Evolutionary conservation across 2,797 vertebrate genomes (phyloP), one percentile per base, ranked within the genome.

Genomic region (Halcyon smyrnensis): DNA sequence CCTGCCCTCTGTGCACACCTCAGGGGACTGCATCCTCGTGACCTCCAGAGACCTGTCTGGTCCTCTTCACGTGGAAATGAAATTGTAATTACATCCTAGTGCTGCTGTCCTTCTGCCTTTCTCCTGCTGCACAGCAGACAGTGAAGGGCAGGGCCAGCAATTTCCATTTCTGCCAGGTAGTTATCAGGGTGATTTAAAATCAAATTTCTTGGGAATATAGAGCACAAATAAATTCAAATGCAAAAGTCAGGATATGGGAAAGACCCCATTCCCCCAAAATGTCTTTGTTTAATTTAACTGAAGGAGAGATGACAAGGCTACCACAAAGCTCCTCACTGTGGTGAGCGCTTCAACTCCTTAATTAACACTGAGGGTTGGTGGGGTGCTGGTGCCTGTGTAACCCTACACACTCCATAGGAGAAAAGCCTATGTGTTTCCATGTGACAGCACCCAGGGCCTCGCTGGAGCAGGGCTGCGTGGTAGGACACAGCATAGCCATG

Each of bases 361-460:
- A 1, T 46, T 20, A 39, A 18, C 36, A 23, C 39, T 11, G 8
- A 50, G 20, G n/a, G 43, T 32, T 79, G 65, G 3, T 39, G 71
- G 0, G 4, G 16, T 30, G 71, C 21, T 65, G 60, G 46, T 19
- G 69, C 6, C 17, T 3, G 10, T 27, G n/a, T 34, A 27, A 50
- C 21, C 17, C 17, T 39, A 51, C 62, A 43, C 27, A 9, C 3
- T 21, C 71, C 46, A 16, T 0, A 13, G 17, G 24, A 2, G 6
- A 67, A 54, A 69, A 36, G 2, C 20, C 2, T 6, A 6, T 34
- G 34, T 60, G 34, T 36, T 23, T 25, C 69, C 45, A 0, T 16
- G 30, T 36, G 53, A 60, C 17, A 43, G 19, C 41, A 45, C 15
- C 3, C 34, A 41, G 60, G 30, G 15, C 19, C 46, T 36, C 25